Base-by-base conservation (phyloP, 2,888 invertebrate genomes). In the Ypsolopha sequella region DNA sequence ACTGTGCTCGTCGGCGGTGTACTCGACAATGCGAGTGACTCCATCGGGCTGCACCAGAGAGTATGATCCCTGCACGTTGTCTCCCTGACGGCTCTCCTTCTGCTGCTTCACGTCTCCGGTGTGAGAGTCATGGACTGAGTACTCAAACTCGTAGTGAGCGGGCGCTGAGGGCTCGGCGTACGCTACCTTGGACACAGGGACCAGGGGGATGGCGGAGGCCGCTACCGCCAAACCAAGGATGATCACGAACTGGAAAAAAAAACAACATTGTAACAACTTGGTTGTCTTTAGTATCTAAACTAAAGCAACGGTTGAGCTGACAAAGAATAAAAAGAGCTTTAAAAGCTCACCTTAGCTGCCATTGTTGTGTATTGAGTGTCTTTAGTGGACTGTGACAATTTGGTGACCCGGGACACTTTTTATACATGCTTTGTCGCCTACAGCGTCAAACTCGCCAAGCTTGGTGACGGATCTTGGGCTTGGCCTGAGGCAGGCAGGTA, bases 1-100 rank as follows among this genome's bases (percentile, higher is more conserved):
- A 59, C 61, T 57, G 51, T 64, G 64, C 58, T 65, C 64, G 59
- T 65, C 56, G 50, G 64, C 60, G 52, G 79, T 75, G 73, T 86
- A 86, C 53, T 84, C 81, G 6, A 86, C 86, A 55, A 85, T 75
- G 56, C 86, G 78, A 60, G 67, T 73, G 43, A 77, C 73, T 1
- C 87, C 86, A 48, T 87, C 86, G 54, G 85, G 84, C 54, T 87
- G 86, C 41, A 87, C 68, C n/a, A 87, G 73, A 6, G 86, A 82
- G 73, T 87, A 86, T 36, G 75, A 80, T 54, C 87, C 86, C 48
- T 80, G 80, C 46, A 86, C 80, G 54, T 62, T 66, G 61, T 87
- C 80, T 4, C 85, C 85, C 55, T 65, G 60, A 57, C 86, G 85
- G 48, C 70, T 61, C 57, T 87, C 87, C 59, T 80, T 73, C 68